Base-by-base conservation (phyloP, 1,140 invertebrate genomes). In the Periplaneta americana region DNA sequence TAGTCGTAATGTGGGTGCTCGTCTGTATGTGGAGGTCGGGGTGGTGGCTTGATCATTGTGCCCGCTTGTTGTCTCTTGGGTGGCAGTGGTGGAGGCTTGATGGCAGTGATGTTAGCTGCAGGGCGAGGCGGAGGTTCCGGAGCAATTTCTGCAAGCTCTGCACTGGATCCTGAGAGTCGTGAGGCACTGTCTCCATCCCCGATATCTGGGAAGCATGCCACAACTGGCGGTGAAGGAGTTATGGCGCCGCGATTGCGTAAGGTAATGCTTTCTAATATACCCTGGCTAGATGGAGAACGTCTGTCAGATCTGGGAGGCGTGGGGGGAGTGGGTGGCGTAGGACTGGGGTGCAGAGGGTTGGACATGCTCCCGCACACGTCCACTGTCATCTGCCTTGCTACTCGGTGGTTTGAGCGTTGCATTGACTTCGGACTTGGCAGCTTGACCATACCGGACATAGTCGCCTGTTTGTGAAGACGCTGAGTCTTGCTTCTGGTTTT, bases 31-130 rank as follows among this genome's bases (percentile, higher is more conserved):
- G 92, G 92, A 37, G 93, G 93, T 77, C 93, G 89, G 3, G 93
- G 92, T 2, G 93, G 93, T 0, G 93, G 93, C 82, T 91, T 92
- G 10, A 88, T 84, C 3, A 85, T 84, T 10, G 85, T 84, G 82
- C 87, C 85, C 22, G 84, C 84, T 39, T 86, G 85, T 36, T 94
- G 91, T 85, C 96, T 96, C 87, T 97, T 97, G 0, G 96, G 96
- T 5, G 95, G 95, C 81, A 97, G 88, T 1, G 96, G 96, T 15
- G 96, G 96, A 1, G 96, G 96, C 83, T 96, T 91, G 78, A 92
- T 90, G 87, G 86, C 89, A 87, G 86, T 91, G 86, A 82, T 85
- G 85, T 82, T 88, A 86, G 80, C 87, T n/a, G 88, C 90, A 2
- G 92, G 93, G 78, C 94, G 87, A 3, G 94, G 94, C 18, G 94